Conservation (phyloP, 2,797 vertebrate species). For the Eleutherodactylus coqui region DNA sequence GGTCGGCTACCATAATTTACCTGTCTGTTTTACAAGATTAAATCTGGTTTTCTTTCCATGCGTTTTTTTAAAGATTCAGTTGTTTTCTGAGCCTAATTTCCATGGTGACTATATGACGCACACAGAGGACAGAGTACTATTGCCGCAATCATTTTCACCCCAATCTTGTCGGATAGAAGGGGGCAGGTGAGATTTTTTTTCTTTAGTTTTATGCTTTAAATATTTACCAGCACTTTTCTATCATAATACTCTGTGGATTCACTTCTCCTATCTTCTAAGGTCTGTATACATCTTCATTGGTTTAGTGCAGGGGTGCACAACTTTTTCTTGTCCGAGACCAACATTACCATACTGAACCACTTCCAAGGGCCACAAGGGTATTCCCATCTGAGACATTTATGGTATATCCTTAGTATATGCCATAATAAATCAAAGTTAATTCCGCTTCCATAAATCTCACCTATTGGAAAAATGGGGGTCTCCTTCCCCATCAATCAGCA, state of each 20-base stretch:
- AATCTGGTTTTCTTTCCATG: neutral
- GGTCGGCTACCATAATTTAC: neutral
- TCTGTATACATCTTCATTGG: neutral
- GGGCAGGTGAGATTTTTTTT: conserved; percentile 81
- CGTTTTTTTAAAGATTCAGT: conserved; percentile 77
- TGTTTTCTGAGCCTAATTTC: conserved; percentile 86
- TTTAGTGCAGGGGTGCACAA: no score
- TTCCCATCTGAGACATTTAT: no score
- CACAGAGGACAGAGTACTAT: conserved; percentile 71
- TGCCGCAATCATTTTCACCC: conserved; percentile 72
- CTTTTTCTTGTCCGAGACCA: no score
- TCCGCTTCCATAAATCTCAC: no score
- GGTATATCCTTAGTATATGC: no score
- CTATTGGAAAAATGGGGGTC: no score
- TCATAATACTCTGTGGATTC: neutral
- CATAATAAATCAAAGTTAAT: no score
- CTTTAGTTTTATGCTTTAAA: neutral
- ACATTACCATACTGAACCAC: no score
- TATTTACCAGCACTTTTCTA: neutral
- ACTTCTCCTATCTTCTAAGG: neutral
- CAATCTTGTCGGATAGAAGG: conserved; percentile 86
- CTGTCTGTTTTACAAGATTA: neutral
- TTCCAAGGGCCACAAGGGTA: no score
- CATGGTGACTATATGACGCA: conserved; percentile 78
- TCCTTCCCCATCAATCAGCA: no score